Evolutionary conservation across 2,797 vertebrate genomes (phyloP), one percentile per base, ranked within the genome.

Genomic region (Coranthus polyacanthus): DNA sequence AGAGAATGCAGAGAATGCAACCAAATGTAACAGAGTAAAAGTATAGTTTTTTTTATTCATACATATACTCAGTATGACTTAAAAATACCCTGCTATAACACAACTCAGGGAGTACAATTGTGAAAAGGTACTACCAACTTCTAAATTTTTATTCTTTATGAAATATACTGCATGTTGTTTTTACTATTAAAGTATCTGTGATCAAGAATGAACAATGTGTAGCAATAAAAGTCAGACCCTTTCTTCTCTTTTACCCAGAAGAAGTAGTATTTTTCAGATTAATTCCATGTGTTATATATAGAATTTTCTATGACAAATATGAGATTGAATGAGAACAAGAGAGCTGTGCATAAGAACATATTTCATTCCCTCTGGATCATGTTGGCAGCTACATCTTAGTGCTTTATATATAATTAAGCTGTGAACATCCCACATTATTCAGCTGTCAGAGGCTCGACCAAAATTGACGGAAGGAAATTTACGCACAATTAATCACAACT

Each of bases 351-450:
- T 41, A 68, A 60, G 67, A 77, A 53, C 46, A 71, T 65, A 72
- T 72, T 64, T 58, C 37, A 65, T 29, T 61, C 67, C 49, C 26
- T 47, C 11, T 71, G 69, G 72, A 65, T 72, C 42, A 36, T 1
- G 43, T 44, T 67, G 61, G 45, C 79, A 85, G 75, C 53, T 52
- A 56, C 18, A 68, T 65, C 60, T 47, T 54, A 58, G 53, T 44
- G 68, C 70, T 73, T 61, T 79, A 53, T 73, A 54, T 81, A 82
- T 87, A 90, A 89, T 87, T 81, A 84, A 81, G 75, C 76, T 49
- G 69, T 58, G 65, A 73, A 73, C 62, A 77, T 83, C 68, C 53
- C 71, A 57, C 72, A 83, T 81, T 81, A 81, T 77, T 88, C 68
- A 84, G 82, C 75, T 68, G 73, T 87, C 82, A 86, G 66, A 56